phyloP scores from a whole-genome alignment of 2,888 invertebrate species.

The Calephelis perditalis region DNA sequence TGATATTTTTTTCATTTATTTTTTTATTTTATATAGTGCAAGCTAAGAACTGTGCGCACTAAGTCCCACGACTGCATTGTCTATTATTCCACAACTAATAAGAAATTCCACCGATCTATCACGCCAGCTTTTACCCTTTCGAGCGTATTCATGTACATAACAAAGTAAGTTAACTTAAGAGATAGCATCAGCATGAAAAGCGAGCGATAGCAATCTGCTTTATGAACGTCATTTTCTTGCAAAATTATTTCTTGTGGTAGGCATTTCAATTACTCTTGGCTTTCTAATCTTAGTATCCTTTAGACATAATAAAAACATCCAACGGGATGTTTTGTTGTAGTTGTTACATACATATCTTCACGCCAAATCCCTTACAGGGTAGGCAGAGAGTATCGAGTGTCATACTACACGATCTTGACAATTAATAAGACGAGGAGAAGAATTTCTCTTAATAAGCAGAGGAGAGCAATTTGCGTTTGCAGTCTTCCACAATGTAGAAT shows the following conservation, averaged over 20 bases:
- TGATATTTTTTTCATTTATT: no score
- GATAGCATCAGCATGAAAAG: slow-evolving; percentile 53
- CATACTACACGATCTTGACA: no score
- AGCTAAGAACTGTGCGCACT: not conserved
- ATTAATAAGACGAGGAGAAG: not conserved
- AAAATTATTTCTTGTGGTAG: slow-evolving; percentile 17
- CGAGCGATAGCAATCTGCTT: slow-evolving; percentile 40
- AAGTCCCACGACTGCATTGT: slow-evolving; percentile 70
- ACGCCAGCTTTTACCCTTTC: slow-evolving; percentile 64
- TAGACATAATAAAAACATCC: not conserved
- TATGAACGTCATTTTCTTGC: slow-evolving; percentile 25
- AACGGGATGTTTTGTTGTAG: not conserved
- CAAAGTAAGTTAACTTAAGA: slow-evolving; percentile 36
- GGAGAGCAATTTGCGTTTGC: no score
- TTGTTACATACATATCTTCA: no score
- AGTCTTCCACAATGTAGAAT: no score
- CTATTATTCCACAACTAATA: slow-evolving; percentile 53
- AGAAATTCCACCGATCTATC: slow-evolving; percentile 55
- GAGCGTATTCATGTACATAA: slow-evolving; percentile 42
- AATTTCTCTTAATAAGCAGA: no score
- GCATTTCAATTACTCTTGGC: not conserved
- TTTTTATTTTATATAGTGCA: not conserved
- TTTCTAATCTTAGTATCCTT: slow-evolving; percentile 8
- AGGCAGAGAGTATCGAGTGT: no score
- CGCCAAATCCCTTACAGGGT: no score